These are phyloP conservation scores for Calypte anna DNA, from an alignment of 2,113 vertebrate species.

Conservation along the genomic window DNA sequence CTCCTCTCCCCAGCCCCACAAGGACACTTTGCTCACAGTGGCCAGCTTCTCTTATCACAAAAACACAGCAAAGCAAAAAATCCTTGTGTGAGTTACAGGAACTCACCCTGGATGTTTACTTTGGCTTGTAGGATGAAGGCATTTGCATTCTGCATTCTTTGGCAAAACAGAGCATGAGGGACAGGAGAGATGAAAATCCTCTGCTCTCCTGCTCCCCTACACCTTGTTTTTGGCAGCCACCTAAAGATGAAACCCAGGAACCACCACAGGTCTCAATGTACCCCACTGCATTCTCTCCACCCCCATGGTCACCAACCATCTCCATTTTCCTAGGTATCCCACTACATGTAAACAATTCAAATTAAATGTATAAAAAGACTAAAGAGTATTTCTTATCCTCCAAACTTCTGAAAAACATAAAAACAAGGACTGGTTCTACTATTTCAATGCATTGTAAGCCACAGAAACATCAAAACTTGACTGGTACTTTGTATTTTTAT, in stretches of 20 bases:
- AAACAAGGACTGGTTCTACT: not conserved
- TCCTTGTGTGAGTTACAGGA: not conserved
- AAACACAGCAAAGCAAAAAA: fast-evolving
- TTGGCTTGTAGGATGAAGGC: not conserved
- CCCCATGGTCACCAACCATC: fast-evolving
- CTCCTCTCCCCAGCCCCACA: not conserved
- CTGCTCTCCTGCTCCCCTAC: not conserved
- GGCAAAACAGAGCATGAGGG: not conserved
- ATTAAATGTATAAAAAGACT: not conserved
- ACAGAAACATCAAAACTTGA: not conserved
- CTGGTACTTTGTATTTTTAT: not conserved
- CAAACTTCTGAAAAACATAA: not conserved
- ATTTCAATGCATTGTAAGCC: not conserved
- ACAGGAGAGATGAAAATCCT: fast-evolving
- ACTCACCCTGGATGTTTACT: not conserved
- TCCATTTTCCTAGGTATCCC: not conserved
- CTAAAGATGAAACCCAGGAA: not conserved
- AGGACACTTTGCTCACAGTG: fast-evolving
- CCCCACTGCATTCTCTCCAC: not conserved
- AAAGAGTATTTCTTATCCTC: not conserved
- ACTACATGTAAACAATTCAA: not conserved
- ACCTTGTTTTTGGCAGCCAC: not conserved
- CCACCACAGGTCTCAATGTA: not conserved
- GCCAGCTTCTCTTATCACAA: not conserved
- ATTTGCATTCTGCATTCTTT: not conserved